phyloP scores from a whole-genome alignment of 2,888 invertebrate species.

The Eristalinus sepulchralis region DNA sequence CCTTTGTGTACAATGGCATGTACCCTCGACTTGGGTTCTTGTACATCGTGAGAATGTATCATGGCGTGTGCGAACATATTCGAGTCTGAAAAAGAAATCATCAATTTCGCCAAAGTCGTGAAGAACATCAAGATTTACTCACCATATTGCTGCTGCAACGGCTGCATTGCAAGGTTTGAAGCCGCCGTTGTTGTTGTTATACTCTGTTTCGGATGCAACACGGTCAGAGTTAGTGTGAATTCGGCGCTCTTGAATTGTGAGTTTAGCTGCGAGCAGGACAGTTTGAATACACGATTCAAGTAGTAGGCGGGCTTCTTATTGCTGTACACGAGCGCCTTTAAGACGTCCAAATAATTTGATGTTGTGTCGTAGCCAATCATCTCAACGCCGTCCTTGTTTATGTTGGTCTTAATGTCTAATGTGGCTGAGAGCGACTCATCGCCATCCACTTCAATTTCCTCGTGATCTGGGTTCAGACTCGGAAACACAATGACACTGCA shows the following conservation, averaged over 20 bases:
- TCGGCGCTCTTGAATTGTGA: slow-evolving; percentile 97
- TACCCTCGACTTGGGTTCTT: slow-evolving; percentile 78
- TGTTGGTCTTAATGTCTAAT: slow-evolving; percentile 84
- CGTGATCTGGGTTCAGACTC: slow-evolving; percentile 96
- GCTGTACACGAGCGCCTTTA: slow-evolving; percentile 88
- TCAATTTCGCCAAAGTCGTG: too few relatives aligned
- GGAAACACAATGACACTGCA: slow-evolving; percentile 97
- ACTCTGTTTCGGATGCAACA: slow-evolving; percentile 89
- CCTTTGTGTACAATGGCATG: slow-evolving; percentile 78
- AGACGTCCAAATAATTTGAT: slow-evolving; percentile 78
- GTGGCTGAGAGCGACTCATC: slow-evolving; percentile 79
- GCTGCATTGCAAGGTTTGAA: slow-evolving; percentile 82
- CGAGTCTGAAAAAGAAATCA: slow-evolving; percentile 76
- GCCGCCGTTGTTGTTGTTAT: slow-evolving; percentile 83
- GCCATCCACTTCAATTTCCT: slow-evolving; percentile 84
- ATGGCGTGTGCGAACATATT: slow-evolving; percentile 81
- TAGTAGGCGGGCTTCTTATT: slow-evolving; percentile 98
- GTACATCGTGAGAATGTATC: slow-evolving; percentile 79
- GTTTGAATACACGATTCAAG: slow-evolving; percentile 95
- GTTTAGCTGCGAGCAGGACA: slow-evolving; percentile 96
- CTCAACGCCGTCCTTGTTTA: slow-evolving; percentile 93
- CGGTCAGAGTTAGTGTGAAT: slow-evolving; percentile 95
- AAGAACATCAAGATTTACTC: neutral
- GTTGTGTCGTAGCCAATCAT: slow-evolving; percentile 80
- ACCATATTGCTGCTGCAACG: slow-evolving; percentile 71